Conservation (phyloP, 2,888 invertebrate genomes). For the Globia sparganii region DNA sequence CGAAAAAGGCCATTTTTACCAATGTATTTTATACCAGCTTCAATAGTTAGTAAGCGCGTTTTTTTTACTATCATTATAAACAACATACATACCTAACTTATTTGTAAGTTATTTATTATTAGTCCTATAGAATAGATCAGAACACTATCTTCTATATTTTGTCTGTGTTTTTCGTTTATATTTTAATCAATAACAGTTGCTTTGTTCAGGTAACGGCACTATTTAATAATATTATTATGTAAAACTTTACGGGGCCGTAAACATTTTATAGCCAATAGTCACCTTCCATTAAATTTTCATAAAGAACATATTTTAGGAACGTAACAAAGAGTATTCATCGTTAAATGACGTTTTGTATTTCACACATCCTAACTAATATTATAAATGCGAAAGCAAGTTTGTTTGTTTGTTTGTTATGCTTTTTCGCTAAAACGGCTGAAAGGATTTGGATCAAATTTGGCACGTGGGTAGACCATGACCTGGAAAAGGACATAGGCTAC, state of each 20-base stretch:
- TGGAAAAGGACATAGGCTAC: too few species aligned
- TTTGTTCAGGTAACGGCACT: conserved; percentile 6
- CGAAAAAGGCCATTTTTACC: too few species aligned
- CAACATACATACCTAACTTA: too few species aligned
- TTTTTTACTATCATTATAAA: too few species aligned
- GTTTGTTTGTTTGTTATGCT: too few species aligned
- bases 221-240: conserved; percentile 14
- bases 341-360: conserved; percentile 19
- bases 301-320: conserved; percentile 6
- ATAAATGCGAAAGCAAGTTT: too few species aligned
- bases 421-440: too few species aligned
- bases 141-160: neutral
- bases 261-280: conserved; percentile 23
- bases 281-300: conserved; percentile 25
- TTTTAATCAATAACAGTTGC: conserved; percentile 1
- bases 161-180: neutral
- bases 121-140: neutral
- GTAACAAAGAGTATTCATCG: conserved; percentile 19
- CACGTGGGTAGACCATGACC: too few species aligned
- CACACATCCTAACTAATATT: neutral
- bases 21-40: too few species aligned
- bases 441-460: too few species aligned
- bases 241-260: conserved; percentile 18
- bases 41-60: too few species aligned
- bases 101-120: too few species aligned